A percentile compares a stretch with the other conserved stretches of the same genome.
Conservation (phyloP, 2,113 vertebrate species). For the Rhinolophus sinicus region DNA sequence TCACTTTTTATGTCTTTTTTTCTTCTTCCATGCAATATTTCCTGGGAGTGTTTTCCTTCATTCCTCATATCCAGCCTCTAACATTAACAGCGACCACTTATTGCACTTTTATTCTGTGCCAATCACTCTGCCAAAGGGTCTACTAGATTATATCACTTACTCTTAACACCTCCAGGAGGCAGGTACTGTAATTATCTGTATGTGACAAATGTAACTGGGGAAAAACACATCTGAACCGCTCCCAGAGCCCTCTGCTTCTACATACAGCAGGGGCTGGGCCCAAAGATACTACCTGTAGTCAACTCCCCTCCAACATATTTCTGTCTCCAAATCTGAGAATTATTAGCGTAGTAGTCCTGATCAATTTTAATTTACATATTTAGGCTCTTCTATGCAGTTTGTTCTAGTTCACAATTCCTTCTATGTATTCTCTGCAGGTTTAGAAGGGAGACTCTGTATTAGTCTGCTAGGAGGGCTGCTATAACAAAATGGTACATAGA, state of each 20-base stretch:
- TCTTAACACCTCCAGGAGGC: background rate
- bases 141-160: background rate
- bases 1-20: background rate
- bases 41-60: background rate
- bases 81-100: background rate
- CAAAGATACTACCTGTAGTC: background rate
- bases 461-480: background rate
- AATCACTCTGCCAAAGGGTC: background rate
- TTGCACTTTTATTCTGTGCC: background rate
- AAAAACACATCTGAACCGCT: background rate
- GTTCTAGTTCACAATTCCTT: background rate
- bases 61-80: background rate
- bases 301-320: background rate
- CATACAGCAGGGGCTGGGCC: rapidly evolving
- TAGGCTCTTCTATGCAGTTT: background rate
- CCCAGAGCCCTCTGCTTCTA: background rate
- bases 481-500: background rate
- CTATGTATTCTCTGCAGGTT: background rate
- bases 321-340: background rate
- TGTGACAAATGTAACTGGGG: too few species aligned
- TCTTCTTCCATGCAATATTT: background rate
- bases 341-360: background rate
- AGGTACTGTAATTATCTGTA: background rate
- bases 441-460: background rate
- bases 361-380: background rate